Evolutionary conservation across 2,888 invertebrate genomes (phyloP).

Genomic region (Lucinisca nassula): DNA sequence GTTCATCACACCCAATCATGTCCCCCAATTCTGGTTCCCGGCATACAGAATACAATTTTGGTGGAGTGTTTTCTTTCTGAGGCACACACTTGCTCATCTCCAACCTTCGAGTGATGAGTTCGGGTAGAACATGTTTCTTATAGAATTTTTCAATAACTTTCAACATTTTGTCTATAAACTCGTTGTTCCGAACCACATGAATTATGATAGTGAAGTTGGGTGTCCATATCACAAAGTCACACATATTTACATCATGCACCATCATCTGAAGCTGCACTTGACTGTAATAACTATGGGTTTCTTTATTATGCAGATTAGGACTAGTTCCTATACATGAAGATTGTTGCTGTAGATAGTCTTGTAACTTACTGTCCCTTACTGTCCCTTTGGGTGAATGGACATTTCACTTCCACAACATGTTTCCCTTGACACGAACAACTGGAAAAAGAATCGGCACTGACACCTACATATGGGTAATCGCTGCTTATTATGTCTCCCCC

Average conservation of each 20-base stretch:
- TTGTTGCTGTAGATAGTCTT: too few relatives aligned
- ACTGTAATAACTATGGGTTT: background rate
- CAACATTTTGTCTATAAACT: constrained; percentile 1
- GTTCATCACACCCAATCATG: constrained; percentile 30
- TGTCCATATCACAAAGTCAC: background rate
- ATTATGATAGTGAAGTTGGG: background rate
- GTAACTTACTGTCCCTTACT: too few relatives aligned
- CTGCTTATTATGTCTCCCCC: too few relatives aligned
- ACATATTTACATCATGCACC: background rate
- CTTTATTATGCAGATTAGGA: too few relatives aligned
- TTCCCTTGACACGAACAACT: too few relatives aligned
- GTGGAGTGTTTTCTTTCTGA: background rate
- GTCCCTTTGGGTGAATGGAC: too few relatives aligned
- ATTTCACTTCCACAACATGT: too few relatives aligned
- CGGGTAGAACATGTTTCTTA: background rate
- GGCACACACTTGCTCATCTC: background rate
- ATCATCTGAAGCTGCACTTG: constrained; percentile 14
- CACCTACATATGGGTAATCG: too few relatives aligned
- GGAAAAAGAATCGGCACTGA: too few relatives aligned
- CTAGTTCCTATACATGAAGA: too few relatives aligned
- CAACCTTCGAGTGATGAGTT: constrained; percentile 20
- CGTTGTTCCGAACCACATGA: constrained; percentile 9
- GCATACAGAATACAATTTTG: constrained; percentile 19
- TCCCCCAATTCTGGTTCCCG: constrained; percentile 19
- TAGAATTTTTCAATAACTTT: background rate